phyloP scores from a whole-genome alignment of 2,797 vertebrate species.

The Urosaurus nigricauda region DNA sequence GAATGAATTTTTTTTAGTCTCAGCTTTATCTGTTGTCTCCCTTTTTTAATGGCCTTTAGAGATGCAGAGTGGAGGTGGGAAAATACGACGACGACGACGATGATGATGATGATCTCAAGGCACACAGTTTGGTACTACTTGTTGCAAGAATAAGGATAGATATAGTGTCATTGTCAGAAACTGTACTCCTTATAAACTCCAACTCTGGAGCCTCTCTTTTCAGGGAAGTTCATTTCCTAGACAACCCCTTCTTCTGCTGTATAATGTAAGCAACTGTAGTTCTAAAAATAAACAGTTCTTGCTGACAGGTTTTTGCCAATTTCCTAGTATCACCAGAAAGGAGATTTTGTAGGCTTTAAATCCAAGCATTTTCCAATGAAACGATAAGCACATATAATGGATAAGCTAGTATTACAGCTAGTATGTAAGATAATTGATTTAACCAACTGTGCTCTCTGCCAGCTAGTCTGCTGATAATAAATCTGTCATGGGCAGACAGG shows the following conservation, averaged over 20 bases:
- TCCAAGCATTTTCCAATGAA: conserved; percentile 49
- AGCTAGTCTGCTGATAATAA: neutral
- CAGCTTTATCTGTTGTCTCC: neutral
- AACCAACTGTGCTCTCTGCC: neutral
- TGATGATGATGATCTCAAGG: too few relatives aligned
- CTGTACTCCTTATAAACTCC: neutral
- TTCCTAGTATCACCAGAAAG: neutral
- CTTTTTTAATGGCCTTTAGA: neutral
- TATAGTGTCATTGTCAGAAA: neutral
- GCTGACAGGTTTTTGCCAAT: neutral
- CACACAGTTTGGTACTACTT: neutral
- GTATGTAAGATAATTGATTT: neutral
- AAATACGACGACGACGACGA: too few relatives aligned
- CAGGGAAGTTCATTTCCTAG: neutral
- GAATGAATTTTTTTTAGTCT: neutral
- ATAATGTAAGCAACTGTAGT: neutral
- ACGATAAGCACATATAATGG: neutral
- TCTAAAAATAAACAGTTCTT: conserved; percentile 11
- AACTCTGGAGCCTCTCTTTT: neutral
- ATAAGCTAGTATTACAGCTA: neutral
- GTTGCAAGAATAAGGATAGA: neutral
- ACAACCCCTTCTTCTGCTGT: too few relatives aligned
- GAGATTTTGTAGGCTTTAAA: conserved; percentile 19
- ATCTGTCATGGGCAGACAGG: neutral
- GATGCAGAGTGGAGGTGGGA: too few relatives aligned